These are phyloP conservation scores for Corythornis vintsioides DNA, from an alignment of 2,113 vertebrate genomes.

Conservation along the genomic window DNA sequence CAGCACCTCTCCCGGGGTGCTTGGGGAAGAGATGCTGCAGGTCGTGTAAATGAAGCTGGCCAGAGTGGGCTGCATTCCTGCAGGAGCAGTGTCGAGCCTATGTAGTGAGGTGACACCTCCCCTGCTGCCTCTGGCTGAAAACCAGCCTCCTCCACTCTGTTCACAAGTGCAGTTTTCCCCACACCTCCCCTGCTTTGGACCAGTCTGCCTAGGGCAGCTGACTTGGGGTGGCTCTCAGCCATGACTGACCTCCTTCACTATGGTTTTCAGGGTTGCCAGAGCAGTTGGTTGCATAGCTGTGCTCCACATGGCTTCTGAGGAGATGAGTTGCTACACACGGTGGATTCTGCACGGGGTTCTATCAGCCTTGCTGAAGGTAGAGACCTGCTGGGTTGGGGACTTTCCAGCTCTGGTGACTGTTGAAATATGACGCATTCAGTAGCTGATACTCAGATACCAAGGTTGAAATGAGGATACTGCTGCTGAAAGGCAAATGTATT, in stretches of 20 bases:
- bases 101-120: background rate
- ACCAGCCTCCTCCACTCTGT: background rate
- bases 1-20: background rate
- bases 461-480: background rate
- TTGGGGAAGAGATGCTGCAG: background rate
- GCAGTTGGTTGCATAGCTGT: background rate
- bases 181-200: background rate
- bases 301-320: background rate
- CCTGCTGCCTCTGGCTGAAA: background rate
- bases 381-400: slow-evolving; percentile 1
- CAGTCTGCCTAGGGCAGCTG: background rate
- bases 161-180: background rate
- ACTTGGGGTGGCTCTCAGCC: background rate
- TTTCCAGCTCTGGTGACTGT: slow-evolving; percentile 12
- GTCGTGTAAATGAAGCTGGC: background rate
- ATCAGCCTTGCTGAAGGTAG: background rate
- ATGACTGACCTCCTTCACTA: background rate
- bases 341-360: background rate
- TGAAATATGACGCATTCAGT: background rate
- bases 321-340: background rate
- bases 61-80: background rate
- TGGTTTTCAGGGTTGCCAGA: background rate
- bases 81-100: rapidly evolving
- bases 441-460: background rate
- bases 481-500: background rate